A percentile compares a stretch with the other conserved stretches of the same genome.
These are phyloP conservation scores for Sebastes minor DNA, from an alignment of 2,797 vertebrate genomes.

Conservation along the genomic window DNA sequence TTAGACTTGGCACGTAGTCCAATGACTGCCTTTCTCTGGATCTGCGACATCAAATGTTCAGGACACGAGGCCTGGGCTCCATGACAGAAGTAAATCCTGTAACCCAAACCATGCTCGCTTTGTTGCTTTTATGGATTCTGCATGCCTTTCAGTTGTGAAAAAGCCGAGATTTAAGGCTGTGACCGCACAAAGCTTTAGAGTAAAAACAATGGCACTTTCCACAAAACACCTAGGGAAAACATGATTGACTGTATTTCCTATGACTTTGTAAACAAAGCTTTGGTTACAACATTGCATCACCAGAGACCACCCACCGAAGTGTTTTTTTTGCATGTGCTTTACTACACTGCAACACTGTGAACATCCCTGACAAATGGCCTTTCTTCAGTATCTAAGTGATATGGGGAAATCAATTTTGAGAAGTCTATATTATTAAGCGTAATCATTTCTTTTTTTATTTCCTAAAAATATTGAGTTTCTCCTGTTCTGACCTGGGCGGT, in stretches of 20 bases:
- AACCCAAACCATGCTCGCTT: background rate
- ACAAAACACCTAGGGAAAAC: background rate
- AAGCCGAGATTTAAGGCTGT: background rate
- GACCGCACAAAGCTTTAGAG: background rate
- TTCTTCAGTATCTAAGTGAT: background rate
- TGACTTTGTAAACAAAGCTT: background rate
- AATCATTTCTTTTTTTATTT: background rate
- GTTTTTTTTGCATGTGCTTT: background rate
- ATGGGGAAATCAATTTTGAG: background rate
- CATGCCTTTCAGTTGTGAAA: background rate
- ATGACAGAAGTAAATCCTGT: background rate
- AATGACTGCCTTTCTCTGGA: background rate
- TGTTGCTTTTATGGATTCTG: background rate
- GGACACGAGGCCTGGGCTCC: background rate
- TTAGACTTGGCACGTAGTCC: background rate
- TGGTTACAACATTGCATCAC: background rate
- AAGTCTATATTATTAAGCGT: background rate
- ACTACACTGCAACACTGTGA: background rate
- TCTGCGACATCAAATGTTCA: constrained; percentile 2
- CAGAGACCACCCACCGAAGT: background rate
- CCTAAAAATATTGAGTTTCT: background rate
- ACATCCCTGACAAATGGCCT: no score
- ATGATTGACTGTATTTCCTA: background rate
- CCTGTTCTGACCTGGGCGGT: background rate
- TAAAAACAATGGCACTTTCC: background rate